A percentile compares a stretch with the other conserved stretches of the same genome.
phyloP scores from a whole-genome alignment of 1,140 invertebrate genomes.

The Apocrypta bakeri region DNA sequence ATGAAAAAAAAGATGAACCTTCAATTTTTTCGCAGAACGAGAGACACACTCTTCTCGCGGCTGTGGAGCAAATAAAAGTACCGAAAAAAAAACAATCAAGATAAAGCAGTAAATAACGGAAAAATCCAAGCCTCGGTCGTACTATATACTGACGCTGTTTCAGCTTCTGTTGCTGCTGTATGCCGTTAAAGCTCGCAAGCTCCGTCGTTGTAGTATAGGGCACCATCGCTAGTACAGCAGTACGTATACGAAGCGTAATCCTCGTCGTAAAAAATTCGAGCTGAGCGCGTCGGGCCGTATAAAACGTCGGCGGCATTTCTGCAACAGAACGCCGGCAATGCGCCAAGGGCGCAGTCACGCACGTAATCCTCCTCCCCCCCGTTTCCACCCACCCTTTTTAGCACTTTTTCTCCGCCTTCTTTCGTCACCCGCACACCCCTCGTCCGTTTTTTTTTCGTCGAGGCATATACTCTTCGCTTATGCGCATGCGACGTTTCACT shows the following conservation, averaged over 20 bases:
- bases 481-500: neutral
- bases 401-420: slow-evolving; percentile 8
- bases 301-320: neutral
- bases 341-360: slow-evolving; percentile 37
- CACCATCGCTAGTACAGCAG: neutral
- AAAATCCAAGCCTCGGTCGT: neutral
- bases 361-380: slow-evolving; percentile 21
- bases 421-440: neutral
- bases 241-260: slow-evolving; percentile 2
- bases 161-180: neutral
- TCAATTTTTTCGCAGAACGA: neutral
- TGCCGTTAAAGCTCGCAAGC: neutral
- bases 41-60: neutral
- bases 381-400: neutral
- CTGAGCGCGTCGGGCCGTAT: neutral
- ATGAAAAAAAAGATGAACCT: too few relatives aligned
- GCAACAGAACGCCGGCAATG: neutral
- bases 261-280: slow-evolving; percentile 25
- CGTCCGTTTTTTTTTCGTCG: neutral
- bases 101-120: slow-evolving; percentile 1
- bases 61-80: neutral
- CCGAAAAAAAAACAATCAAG: slow-evolving; percentile 4
- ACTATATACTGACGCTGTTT: neutral
- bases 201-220: neutral
- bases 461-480: neutral